These are phyloP conservation scores for Muntiacus muntjak DNA, from an alignment of 2,113 vertebrate species.

Conservation along the genomic window DNA sequence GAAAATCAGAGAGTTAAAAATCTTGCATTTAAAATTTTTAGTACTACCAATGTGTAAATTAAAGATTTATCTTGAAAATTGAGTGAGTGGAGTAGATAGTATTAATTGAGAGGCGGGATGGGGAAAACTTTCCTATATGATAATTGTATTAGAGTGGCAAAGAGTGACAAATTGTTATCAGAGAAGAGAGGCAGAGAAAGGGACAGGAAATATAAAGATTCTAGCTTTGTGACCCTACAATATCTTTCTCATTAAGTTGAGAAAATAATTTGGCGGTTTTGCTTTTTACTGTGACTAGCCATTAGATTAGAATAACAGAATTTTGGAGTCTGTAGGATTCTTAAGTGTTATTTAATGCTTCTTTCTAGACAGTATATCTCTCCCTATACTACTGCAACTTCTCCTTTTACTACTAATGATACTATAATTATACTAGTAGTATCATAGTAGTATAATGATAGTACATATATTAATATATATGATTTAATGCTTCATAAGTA, in stretches of 20 bases:
- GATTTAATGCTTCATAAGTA: neutral
- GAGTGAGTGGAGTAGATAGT: neutral
- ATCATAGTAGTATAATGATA: neutral
- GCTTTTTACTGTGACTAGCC: neutral
- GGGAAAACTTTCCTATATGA: neutral
- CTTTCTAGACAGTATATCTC: neutral
- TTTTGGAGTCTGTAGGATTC: neutral
- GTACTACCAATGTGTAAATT: neutral
- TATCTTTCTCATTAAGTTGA: neutral
- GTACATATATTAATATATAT: neutral
- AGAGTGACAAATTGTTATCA: neutral
- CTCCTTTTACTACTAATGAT: neutral
- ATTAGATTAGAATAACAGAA: neutral
- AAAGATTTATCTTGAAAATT: slow-evolving; percentile 31
- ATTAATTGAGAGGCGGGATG: neutral
- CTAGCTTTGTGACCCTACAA: neutral
- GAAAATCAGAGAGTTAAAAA: neutral
- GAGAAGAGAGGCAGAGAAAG: neutral
- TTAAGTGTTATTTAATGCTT: neutral
- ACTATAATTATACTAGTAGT: neutral
- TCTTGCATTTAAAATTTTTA: neutral
- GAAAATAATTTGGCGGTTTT: neutral
- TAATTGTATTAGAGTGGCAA: neutral
- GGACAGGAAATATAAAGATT: neutral
- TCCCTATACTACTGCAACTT: neutral